These are phyloP conservation scores for Prosopocoilus inquinatus DNA, from an alignment of 2,888 invertebrate genomes.

Conservation along the genomic window DNA sequence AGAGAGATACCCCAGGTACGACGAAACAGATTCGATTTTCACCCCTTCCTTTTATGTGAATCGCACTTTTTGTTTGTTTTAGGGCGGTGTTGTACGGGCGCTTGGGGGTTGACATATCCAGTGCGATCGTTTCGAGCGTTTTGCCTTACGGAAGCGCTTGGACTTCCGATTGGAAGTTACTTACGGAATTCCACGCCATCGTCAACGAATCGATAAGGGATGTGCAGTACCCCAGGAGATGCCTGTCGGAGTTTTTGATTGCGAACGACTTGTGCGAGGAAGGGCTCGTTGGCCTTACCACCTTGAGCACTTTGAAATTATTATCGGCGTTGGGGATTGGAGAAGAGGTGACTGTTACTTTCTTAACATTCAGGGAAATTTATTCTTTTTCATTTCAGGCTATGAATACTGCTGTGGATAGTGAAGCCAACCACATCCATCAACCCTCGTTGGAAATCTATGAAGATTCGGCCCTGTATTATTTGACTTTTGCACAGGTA, in stretches of 20 bases:
- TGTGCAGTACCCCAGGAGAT: slow-evolving; percentile 27
- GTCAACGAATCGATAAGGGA: slow-evolving; percentile 43
- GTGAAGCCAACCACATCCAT: slow-evolving; percentile 41
- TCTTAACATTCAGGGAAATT: neutral
- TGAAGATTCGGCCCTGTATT: slow-evolving; percentile 56
- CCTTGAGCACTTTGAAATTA: slow-evolving; percentile 40
- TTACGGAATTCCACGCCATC: slow-evolving; percentile 44
- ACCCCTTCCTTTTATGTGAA: slow-evolving; percentile 7
- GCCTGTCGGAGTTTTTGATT: slow-evolving; percentile 33
- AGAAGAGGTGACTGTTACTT: slow-evolving; percentile 39
- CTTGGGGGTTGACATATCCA: slow-evolving; percentile 51
- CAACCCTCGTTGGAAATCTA: slow-evolving; percentile 52
- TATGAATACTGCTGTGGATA: neutral
- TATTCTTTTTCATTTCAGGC: neutral
- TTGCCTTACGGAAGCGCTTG: slow-evolving; percentile 47
- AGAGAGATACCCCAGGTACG: slow-evolving; percentile 50
- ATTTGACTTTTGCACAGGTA: slow-evolving; percentile 57
- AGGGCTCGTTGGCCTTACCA: slow-evolving; percentile 39
- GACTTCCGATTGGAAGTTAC: slow-evolving; percentile 48
- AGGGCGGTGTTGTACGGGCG: slow-evolving; percentile 54
- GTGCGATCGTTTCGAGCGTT: slow-evolving; percentile 51
- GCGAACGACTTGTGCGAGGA: slow-evolving; percentile 31
- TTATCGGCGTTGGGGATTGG: slow-evolving; percentile 45
- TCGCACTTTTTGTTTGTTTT: slow-evolving; percentile 28
- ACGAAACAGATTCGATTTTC: slow-evolving; percentile 1